Base-by-base conservation (phyloP, 2,888 invertebrate species). In the Alviniconcha strummeri region DNA sequence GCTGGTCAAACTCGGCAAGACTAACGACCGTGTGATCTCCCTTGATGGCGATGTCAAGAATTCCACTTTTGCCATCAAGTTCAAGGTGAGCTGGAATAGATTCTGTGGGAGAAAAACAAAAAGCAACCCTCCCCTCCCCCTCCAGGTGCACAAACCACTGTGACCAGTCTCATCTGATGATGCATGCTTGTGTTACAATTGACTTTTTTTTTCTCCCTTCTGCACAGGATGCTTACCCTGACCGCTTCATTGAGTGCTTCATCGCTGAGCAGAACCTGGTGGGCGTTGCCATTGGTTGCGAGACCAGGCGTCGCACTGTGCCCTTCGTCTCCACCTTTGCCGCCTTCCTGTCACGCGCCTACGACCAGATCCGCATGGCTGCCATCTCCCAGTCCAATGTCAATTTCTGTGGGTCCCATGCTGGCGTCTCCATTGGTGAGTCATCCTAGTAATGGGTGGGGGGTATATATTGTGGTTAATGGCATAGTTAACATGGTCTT, bases 241-340 rank as follows among this genome's bases (percentile, higher is more conserved):
- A 95, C 81, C 96, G 97, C 88, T 98, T 97, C 94, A 96, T 99
- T 89, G 99, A 99, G 94, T 99, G 99, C 94, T 99, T 97, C 95
- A 99, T 99, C 92, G 99, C 99, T 84, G 99, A 99, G 93, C 99
- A 99, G 95, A 99, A 98, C 95, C 95, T 99, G 92, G 98, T 98
- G 86, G 98, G 93, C 54, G 98, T 98, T 84, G 99, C 97, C 0
- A 97, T 98, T 89, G 99, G 99, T 55, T 97, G 97, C 83, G 97
- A 97, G 36, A 98, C 98, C 93, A 95, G 99, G 87, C 96, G 97
- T 93, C 96, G 99, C 86, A 96, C 98, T 8, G 96, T 99, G 80
- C 96, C 98, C 0, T 99, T 99, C 94, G 97, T 96, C 4, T 98
- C 98, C 84, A 99, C 99, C 13, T 99, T 99, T 94, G 99, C 99